A percentile compares a stretch with the other conserved stretches of the same genome.
Conservation (phyloP, 1,140 invertebrate species). For the Rhagoletis pomonella region DNA sequence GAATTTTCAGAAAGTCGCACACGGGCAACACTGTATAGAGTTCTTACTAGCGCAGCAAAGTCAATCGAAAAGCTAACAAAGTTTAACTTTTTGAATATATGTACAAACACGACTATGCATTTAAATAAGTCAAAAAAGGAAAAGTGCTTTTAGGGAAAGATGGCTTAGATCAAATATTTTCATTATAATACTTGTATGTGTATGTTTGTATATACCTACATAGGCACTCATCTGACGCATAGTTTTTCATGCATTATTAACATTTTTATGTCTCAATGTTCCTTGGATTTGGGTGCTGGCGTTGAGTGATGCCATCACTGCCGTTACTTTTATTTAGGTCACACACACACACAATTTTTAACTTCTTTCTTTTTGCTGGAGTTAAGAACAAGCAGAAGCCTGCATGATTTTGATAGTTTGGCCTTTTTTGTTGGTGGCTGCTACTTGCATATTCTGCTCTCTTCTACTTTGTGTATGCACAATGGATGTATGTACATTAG, state of each 20-base stretch:
- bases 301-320: background rate
- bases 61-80: no score
- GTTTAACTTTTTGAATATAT: no score
- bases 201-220: background rate
- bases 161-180: no score
- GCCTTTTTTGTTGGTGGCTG: background rate
- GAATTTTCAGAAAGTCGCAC: no score
- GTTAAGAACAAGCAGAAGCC: background rate
- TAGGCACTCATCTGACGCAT: background rate
- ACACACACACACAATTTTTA: background rate
- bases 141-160: no score
- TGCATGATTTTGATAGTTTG: background rate
- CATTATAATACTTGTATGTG: no score
- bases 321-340: conserved; percentile 1
- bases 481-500: no score
- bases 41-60: no score
- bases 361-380: background rate
- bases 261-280: background rate
- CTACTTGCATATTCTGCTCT: background rate
- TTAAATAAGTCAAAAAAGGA: no score
- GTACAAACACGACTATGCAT: no score
- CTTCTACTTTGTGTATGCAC: no score
- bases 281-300: background rate
- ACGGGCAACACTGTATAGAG: no score
- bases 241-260: background rate